Conservation (phyloP, 1,140 invertebrate genomes). For the Helicoverpa zea region DNA sequence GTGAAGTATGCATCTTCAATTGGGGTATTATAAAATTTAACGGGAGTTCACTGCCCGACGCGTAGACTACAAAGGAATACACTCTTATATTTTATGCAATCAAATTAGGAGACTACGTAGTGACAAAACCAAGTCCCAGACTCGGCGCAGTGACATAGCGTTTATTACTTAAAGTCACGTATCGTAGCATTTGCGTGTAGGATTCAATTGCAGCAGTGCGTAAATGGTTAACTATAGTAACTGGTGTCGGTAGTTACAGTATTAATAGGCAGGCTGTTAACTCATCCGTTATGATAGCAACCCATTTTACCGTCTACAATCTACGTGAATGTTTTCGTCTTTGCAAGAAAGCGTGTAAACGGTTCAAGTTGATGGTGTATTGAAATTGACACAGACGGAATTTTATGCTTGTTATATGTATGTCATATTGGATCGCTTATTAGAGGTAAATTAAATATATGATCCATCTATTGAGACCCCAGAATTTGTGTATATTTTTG, state of each 20-base stretch:
- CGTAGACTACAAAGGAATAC: not conserved
- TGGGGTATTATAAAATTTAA: conserved; percentile 17
- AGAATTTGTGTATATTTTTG: not conserved
- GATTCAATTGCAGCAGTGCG: conserved; percentile 44
- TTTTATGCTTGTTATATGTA: too few relatives aligned
- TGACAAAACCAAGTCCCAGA: not conserved
- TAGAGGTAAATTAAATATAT: too few relatives aligned
- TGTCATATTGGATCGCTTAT: too few relatives aligned
- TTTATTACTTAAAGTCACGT: conserved; percentile 24
- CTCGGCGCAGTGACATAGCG: conserved; percentile 15
- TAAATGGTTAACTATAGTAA: conserved; percentile 37
- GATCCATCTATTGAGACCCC: too few relatives aligned
- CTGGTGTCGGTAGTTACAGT: conserved; percentile 25
- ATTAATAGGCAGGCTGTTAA: conserved; percentile 36
- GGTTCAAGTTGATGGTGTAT: too few relatives aligned
- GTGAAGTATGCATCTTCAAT: conserved; percentile 15
- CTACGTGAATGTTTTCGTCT: not conserved
- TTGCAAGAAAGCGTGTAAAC: not conserved
- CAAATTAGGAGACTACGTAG: not conserved
- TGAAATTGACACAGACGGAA: too few relatives aligned
- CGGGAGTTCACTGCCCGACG: not conserved
- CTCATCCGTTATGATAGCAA: conserved; percentile 28
- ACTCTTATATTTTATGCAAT: not conserved
- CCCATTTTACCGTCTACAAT: not conserved
- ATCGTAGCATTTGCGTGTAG: conserved; percentile 34